A percentile compares a stretch with the other conserved stretches of the same genome.
Conservation (phyloP, 2,888 invertebrate species). For the Troilus luridus region DNA sequence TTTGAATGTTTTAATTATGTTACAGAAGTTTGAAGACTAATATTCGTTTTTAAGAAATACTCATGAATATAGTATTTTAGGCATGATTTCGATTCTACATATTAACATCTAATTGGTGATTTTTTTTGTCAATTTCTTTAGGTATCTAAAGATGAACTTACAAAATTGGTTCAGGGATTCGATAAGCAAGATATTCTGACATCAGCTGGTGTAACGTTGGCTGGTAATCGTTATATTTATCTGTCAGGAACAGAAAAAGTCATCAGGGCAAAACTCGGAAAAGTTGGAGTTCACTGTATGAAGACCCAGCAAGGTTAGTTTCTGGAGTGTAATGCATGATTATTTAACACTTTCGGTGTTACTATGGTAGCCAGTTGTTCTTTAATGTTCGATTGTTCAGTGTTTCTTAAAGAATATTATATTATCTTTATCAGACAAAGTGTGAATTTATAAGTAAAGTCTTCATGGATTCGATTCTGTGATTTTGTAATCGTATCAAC, state of each 20-base stretch:
- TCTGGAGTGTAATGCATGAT: not conserved
- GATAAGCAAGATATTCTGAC: slow-evolving; percentile 91
- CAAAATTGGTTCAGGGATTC: slow-evolving; percentile 90
- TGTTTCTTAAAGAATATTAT: not conserved
- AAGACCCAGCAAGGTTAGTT: slow-evolving; percentile 90
- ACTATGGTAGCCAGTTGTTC: not conserved
- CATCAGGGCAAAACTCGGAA: slow-evolving; percentile 93
- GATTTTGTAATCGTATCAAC: too few species aligned
- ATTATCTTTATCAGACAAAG: not conserved
- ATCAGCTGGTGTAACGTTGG: slow-evolving; percentile 92
- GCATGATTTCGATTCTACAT: not conserved
- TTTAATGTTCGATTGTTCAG: not conserved
- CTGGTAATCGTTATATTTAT: slow-evolving; percentile 94
- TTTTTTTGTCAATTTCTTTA: slow-evolving; percentile 68
- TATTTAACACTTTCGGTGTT: not conserved
- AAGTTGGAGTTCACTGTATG: slow-evolving; percentile 96
- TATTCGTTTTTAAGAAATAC: not conserved
- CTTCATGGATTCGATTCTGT: not conserved
- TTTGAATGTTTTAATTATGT: not conserved
- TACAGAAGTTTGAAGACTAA: not conserved
- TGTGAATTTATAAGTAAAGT: not conserved
- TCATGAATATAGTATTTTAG: not conserved
- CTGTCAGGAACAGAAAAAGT: slow-evolving; percentile 94
- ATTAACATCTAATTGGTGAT: not conserved
- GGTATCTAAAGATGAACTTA: slow-evolving; percentile 93